These are phyloP conservation scores for Petromus typicus DNA, from an alignment of 2,113 vertebrate genomes.

Conservation along the genomic window DNA sequence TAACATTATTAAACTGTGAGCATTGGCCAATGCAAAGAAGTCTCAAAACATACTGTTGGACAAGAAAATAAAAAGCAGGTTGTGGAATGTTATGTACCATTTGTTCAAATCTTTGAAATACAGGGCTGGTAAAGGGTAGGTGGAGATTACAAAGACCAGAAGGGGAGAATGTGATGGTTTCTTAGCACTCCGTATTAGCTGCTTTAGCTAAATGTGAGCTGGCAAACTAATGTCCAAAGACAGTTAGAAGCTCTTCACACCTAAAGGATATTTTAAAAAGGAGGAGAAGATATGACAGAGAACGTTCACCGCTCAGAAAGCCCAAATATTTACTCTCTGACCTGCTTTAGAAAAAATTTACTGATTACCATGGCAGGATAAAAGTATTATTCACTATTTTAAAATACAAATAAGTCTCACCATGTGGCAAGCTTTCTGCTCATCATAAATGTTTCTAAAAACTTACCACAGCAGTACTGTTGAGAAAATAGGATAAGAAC, in stretches of 20 bases:
- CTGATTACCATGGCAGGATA: background rate
- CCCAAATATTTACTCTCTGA: background rate
- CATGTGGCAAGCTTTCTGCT: background rate
- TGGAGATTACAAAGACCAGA: background rate
- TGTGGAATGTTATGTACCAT: background rate
- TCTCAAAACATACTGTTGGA: background rate
- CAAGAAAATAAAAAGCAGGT: background rate
- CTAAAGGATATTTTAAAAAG: background rate
- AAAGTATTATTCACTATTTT: background rate
- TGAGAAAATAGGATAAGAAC: background rate
- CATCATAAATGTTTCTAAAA: background rate
- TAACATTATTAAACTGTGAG: background rate
- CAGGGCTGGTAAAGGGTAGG: background rate
- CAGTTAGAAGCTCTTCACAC: background rate
- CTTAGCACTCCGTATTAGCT: background rate
- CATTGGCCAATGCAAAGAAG: background rate
- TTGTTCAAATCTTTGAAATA: constrained; percentile 11
- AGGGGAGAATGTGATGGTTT: background rate
- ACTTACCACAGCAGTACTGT: background rate
- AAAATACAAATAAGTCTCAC: background rate
- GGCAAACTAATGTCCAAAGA: background rate
- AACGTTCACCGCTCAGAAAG: background rate
- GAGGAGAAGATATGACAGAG: background rate
- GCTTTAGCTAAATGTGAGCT: background rate
- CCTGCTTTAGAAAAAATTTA: background rate